Conservation (phyloP, 2,888 invertebrate genomes). For the Clivina fossor region DNA sequence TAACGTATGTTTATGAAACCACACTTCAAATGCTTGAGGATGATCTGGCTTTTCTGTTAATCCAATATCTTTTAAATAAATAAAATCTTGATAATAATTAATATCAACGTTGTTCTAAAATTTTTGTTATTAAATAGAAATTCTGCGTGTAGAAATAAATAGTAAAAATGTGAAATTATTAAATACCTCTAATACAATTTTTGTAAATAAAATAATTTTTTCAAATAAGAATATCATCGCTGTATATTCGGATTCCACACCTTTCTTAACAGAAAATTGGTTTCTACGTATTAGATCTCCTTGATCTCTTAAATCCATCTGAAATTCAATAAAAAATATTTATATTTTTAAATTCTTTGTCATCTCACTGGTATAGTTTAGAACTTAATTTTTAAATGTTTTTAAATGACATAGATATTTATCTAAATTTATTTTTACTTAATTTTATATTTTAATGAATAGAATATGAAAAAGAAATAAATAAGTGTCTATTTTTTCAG, state of each 20-base stretch:
- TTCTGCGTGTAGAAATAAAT: neutral
- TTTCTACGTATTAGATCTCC: slow-evolving; percentile 26
- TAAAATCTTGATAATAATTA: slow-evolving; percentile 21
- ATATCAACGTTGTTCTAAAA: slow-evolving; percentile 24
- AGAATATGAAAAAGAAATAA: too few relatives aligned
- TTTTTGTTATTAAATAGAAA: neutral
- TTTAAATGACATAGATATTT: neutral
- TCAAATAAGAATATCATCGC: slow-evolving; percentile 37
- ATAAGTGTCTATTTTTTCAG: too few relatives aligned
- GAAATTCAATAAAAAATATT: slow-evolving; percentile 9
- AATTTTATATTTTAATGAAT: too few relatives aligned
- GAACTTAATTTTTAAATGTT: neutral
- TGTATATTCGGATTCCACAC: slow-evolving; percentile 20
- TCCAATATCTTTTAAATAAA: slow-evolving; percentile 24
- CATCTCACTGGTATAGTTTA: neutral
- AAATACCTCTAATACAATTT: slow-evolving; percentile 30
- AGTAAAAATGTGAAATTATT: neutral
- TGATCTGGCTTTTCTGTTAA: slow-evolving; percentile 27
- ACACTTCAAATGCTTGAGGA: slow-evolving; percentile 33
- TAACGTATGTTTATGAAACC: slow-evolving; percentile 35
- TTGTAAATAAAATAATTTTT: slow-evolving; percentile 35
- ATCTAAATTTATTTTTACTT: neutral
- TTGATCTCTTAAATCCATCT: slow-evolving; percentile 31
- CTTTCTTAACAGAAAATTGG: slow-evolving; percentile 19
- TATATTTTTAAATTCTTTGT: neutral